Conservation (phyloP, 2,113 vertebrate genomes). For the Melanerpes formicivorus region DNA sequence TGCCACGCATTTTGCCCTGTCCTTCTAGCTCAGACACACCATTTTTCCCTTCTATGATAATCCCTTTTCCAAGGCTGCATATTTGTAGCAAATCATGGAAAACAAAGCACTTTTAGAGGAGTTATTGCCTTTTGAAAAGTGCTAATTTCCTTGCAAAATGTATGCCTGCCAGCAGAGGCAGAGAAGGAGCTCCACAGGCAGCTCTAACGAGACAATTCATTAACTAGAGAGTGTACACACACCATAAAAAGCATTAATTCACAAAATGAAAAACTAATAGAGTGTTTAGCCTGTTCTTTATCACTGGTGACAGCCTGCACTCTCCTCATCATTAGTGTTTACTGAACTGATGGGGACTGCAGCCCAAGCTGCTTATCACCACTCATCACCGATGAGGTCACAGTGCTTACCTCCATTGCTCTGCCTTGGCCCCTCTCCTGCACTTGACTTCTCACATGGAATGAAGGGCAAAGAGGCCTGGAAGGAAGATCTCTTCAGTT, state of each 20-base stretch:
- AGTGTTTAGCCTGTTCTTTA: conserved; percentile 77
- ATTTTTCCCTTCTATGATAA: neutral
- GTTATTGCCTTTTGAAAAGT: conserved; percentile 41
- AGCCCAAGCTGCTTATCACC: conserved; percentile 28
- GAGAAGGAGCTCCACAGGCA: conserved; percentile 60
- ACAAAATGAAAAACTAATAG: conserved; percentile 80
- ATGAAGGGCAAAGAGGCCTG: neutral
- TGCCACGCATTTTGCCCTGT: neutral
- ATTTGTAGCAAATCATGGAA: conserved; percentile 38
- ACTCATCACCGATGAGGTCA: conserved; percentile 28
- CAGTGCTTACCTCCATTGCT: neutral
- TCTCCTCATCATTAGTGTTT: conserved; percentile 69
- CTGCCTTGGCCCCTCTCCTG: neutral
- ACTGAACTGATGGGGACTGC: conserved; percentile 54
- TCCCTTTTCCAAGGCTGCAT: neutral
- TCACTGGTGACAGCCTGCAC: conserved; percentile 65
- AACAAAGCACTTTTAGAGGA: conserved; percentile 59
- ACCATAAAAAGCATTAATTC: conserved; percentile 77
- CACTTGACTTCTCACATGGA: neutral
- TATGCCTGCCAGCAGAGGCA: conserved; percentile 56
- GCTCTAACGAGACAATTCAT: conserved; percentile 81
- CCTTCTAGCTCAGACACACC: neutral
- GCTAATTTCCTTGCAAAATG: conserved; percentile 72
- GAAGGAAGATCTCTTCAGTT: neutral
- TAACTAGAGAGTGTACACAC: conserved; percentile 66